Evolutionary conservation across 2,113 vertebrate genomes (phyloP).

Genomic region (Lophura nycthemera): DNA sequence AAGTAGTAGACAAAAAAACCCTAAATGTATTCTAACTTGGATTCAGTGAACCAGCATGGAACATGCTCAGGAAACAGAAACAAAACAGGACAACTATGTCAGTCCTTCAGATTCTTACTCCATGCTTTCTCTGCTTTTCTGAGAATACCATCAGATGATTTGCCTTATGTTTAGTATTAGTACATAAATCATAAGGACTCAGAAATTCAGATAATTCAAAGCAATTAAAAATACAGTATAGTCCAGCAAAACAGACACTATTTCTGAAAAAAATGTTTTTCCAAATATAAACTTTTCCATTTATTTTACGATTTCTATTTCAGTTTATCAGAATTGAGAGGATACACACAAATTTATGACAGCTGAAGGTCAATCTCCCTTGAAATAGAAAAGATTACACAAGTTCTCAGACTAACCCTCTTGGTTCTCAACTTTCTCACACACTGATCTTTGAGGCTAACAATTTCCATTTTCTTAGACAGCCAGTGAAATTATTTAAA

Average conservation of each 20-base stretch:
- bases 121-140: background rate
- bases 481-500: background rate
- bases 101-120: background rate
- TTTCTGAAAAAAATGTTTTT: background rate
- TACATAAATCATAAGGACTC: background rate
- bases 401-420: background rate
- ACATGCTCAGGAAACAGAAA: background rate
- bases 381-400: constrained; percentile 19
- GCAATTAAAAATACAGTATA: background rate
- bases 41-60: background rate
- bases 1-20: background rate
- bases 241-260: background rate
- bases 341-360: background rate
- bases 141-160: background rate
- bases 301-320: background rate
- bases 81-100: background rate
- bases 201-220: background rate
- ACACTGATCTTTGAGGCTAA: background rate
- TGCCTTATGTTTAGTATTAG: background rate
- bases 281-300: background rate
- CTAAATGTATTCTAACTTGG: background rate
- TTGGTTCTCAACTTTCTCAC: constrained; percentile 20
- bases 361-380: background rate
- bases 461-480: constrained; percentile 18
- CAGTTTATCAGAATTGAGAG: background rate